Evolutionary conservation across 2,113 vertebrate species (phyloP).

Genomic region (Stegostoma tigrinum): DNA sequence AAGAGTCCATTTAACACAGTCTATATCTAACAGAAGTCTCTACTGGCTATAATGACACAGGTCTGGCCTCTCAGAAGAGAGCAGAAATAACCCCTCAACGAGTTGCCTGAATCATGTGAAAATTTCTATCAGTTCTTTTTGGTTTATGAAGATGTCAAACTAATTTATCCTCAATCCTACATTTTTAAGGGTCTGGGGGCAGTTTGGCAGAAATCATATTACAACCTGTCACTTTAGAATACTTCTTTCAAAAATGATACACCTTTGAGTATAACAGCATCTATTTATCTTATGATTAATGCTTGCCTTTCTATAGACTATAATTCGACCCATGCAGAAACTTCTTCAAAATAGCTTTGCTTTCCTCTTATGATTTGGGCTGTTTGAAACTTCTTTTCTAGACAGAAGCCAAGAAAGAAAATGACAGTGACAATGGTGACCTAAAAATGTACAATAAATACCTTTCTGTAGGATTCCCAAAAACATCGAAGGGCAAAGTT

Average conservation of each 20-base stretch:
- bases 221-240: background rate
- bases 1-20: too few species aligned
- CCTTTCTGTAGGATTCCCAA: too few species aligned
- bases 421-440: too few species aligned
- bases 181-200: background rate
- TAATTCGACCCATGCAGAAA: too few species aligned
- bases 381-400: too few species aligned
- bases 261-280: background rate
- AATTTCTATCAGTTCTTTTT: background rate
- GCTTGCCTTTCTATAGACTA: background rate
- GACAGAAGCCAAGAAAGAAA: too few species aligned
- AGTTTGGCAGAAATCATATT: background rate
- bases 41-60: too few species aligned
- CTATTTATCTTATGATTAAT: background rate
- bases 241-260: background rate
- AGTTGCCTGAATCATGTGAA: background rate
- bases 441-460: too few species aligned
- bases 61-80: background rate
- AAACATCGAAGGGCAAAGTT: too few species aligned
- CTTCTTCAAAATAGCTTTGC: too few species aligned
- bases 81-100: background rate
- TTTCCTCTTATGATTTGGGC: too few species aligned
- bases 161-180: background rate
- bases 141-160: background rate
- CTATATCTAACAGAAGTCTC: too few species aligned